Percentiles rank a stretch among this genome's conserved stretches.
Evolutionary conservation across 2,113 vertebrate species (phyloP).

Genomic region (Protomyctophum bolini): DNA sequence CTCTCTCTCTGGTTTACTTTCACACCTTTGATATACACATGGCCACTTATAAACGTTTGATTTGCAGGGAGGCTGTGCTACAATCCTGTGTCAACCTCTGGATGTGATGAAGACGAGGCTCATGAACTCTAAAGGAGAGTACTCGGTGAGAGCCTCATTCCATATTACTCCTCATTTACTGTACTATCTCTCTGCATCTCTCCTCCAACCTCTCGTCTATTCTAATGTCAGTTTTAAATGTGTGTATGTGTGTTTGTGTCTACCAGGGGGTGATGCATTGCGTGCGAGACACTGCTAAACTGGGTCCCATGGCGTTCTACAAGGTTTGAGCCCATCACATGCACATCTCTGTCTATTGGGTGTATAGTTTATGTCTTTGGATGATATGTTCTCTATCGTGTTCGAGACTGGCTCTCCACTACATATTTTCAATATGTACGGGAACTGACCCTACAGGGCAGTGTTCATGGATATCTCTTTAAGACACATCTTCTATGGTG

Average conservation of each 20-base stretch:
- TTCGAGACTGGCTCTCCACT: no score
- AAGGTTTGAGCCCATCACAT: constrained; percentile 81
- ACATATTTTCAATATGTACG: no score
- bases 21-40: no score
- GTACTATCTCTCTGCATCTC: background rate
- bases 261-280: constrained; percentile 89
- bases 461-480: no score
- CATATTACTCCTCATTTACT: background rate
- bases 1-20: background rate
- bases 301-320: constrained; percentile 92
- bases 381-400: no score
- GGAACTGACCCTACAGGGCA: no score
- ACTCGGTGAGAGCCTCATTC: constrained; percentile 77
- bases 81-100: constrained; percentile 93
- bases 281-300: constrained; percentile 86
- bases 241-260: constrained; percentile 26
- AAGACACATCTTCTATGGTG: no score
- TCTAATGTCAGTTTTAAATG: background rate
- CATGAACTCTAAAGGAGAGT: constrained; percentile 96
- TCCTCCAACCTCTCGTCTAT: background rate
- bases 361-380: no score
- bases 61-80: constrained; percentile 91
- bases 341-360: background rate
- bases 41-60: background rate
- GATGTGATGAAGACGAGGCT: constrained; percentile 95